Conservation (phyloP, 2,888 invertebrate genomes). For the Eubasilissa splendida region DNA sequence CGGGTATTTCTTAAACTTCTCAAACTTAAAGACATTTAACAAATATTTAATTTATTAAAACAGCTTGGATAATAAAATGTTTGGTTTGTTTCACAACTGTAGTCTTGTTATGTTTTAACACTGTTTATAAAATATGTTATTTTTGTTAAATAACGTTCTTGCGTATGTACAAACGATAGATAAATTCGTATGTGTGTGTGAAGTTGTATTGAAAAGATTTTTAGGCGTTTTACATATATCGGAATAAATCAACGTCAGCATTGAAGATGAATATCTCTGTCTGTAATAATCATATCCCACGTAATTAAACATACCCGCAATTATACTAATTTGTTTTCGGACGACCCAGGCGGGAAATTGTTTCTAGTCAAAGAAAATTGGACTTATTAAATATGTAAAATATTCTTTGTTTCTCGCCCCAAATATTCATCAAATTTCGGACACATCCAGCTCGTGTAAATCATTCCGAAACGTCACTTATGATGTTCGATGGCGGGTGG, state of each 20-base stretch:
- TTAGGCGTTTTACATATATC: not conserved
- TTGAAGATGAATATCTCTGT: constrained; percentile 26
- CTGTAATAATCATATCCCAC: constrained; percentile 29
- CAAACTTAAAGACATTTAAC: too few relatives aligned
- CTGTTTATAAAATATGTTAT: too few relatives aligned
- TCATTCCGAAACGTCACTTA: constrained; percentile 15
- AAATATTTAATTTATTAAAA: too few relatives aligned
- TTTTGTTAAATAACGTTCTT: too few relatives aligned
- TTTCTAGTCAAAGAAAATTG: constrained; percentile 26
- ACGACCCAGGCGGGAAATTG: constrained; percentile 33
- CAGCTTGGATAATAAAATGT: too few relatives aligned
- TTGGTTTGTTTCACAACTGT: too few relatives aligned
- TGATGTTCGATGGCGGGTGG: not conserved
- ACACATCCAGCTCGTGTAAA: constrained; percentile 8
- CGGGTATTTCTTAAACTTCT: too few relatives aligned
- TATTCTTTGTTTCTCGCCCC: constrained; percentile 5
- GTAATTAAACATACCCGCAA: constrained; percentile 30
- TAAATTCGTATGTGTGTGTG: not conserved
- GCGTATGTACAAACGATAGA: too few relatives aligned
- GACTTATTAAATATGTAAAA: constrained; percentile 28
- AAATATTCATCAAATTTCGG: constrained; percentile 3
- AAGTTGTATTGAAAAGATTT: too few relatives aligned
- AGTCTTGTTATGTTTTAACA: too few relatives aligned
- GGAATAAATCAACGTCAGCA: constrained; percentile 26
- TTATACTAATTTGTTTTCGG: constrained; percentile 2